Conservation (phyloP, 2,888 invertebrate genomes). For the Cosmia pyralina region DNA sequence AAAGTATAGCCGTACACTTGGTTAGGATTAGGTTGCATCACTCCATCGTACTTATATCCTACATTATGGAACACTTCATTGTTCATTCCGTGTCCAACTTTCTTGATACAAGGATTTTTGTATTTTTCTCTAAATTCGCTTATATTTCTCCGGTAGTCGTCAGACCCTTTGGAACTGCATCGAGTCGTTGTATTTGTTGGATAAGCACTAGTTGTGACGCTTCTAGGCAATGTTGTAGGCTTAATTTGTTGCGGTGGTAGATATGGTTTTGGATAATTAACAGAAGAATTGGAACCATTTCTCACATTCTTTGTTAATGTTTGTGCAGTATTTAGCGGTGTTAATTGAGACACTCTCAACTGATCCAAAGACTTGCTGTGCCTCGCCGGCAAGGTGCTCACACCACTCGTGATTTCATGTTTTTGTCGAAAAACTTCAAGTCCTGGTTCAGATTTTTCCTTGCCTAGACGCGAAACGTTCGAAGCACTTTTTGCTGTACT, state of each 20-base stretch:
- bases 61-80: constrained; percentile 87
- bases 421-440: constrained; percentile 80
- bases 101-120: constrained; percentile 89
- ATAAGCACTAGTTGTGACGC: constrained; percentile 86
- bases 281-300: constrained; percentile 84
- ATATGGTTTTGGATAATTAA: constrained; percentile 87
- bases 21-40: constrained; percentile 83
- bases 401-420: constrained; percentile 85
- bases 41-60: constrained; percentile 86
- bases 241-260: constrained; percentile 83
- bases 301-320: constrained; percentile 79
- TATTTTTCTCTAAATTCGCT: constrained; percentile 92
- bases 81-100: constrained; percentile 78
- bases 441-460: constrained; percentile 77
- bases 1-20: constrained; percentile 89
- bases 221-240: constrained; percentile 88
- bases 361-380: constrained; percentile 96
- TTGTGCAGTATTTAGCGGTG: constrained; percentile 78
- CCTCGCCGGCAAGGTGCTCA: constrained; percentile 91
- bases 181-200: constrained; percentile 86
- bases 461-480: constrained; percentile 76
- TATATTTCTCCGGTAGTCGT: constrained; percentile 91
- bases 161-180: constrained; percentile 82
- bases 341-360: constrained; percentile 90
- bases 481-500: constrained; percentile 77